Base-by-base conservation (phyloP, 1,140 invertebrate species). In the Calephelis nemesis region DNA sequence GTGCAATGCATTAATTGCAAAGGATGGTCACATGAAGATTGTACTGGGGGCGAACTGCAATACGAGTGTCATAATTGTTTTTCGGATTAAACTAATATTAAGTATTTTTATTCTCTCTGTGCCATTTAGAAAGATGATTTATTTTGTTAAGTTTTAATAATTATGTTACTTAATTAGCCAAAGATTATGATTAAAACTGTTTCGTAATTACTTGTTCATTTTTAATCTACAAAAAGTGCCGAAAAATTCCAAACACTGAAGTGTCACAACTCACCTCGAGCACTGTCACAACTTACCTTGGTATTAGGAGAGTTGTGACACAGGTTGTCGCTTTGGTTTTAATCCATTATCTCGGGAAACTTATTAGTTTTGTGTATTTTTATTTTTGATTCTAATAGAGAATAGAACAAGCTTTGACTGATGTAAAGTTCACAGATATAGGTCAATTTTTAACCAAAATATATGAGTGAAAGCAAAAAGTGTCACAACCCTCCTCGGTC, bases 201-300 rank as follows among this genome's bases (percentile, higher is more conserved):
- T 50, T 50, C 7, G 13, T 50, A 7, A 50, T 50, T 50, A 62
- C 58, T 62, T 62, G 7, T 62, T 62, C 19, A 11, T 15, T 62
- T 62, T 40, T 62, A 40, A 1, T 62, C 58, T 62, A 39, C 58
- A 8, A 40, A 62, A 40, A 62, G 30, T 62, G 11, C 58, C 3
- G 30, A 40, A 40, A 39, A 62, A 62, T 62, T 62, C 58, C 58
- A 40, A 62, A 62, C 11, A 62, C 19, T 12, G 30, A 62, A 62
- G 60, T 62, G 60, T 40, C 60, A 62, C 30, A 62, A 40, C 60
- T 62, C 60, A 65, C 63, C 63, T 65, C 11, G 13, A 49, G 45
- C 13, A 8, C 63, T 58, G 65, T 66, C 65, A 66, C 64, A 65
- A 65, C 64, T 65, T 65, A 65, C 48, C 64, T 65, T 50, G 64